phyloP scores from a whole-genome alignment of 2,113 vertebrate genomes.

The Seriola quinqueradiata region DNA sequence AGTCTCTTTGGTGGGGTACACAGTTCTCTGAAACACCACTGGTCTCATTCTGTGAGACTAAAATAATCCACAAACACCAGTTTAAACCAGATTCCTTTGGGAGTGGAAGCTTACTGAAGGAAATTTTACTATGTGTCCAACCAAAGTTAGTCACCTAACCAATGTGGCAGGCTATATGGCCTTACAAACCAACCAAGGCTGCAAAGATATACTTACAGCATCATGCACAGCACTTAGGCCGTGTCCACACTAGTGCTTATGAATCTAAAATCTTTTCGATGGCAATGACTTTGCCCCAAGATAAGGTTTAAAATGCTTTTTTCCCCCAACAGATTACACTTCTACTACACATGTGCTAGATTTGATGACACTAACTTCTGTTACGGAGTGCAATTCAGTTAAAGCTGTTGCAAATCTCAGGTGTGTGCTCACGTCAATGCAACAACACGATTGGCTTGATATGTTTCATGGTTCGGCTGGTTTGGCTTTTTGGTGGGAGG shows the following conservation, averaged over 20 bases:
- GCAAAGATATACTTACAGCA: not conserved
- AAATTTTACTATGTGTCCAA: conserved; percentile 13
- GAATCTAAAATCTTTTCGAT: not conserved
- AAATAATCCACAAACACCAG: conserved; percentile 34
- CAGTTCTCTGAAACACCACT: not conserved
- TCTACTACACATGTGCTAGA: too few relatives aligned
- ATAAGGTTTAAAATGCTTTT: too few relatives aligned
- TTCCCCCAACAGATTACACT: too few relatives aligned
- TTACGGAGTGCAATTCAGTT: too few relatives aligned
- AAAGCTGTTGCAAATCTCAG: too few relatives aligned
- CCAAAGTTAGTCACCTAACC: conserved; percentile 28
- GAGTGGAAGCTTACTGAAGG: conserved; percentile 14
- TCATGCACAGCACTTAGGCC: not conserved
- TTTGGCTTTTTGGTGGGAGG: too few relatives aligned
- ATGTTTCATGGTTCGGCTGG: too few relatives aligned
- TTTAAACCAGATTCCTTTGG: conserved; percentile 32
- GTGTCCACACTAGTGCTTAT: not conserved
- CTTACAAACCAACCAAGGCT: not conserved
- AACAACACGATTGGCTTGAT: too few relatives aligned
- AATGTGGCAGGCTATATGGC: conserved; percentile 8
- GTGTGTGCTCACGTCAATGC: too few relatives aligned
- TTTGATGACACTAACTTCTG: too few relatives aligned
- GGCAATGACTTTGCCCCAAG: too few relatives aligned
- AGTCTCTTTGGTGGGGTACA: conserved; percentile 15
- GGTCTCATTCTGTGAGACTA: not conserved